phyloP scores from a whole-genome alignment of 2,888 invertebrate species.

The Nasonovia ribisnigri region DNA sequence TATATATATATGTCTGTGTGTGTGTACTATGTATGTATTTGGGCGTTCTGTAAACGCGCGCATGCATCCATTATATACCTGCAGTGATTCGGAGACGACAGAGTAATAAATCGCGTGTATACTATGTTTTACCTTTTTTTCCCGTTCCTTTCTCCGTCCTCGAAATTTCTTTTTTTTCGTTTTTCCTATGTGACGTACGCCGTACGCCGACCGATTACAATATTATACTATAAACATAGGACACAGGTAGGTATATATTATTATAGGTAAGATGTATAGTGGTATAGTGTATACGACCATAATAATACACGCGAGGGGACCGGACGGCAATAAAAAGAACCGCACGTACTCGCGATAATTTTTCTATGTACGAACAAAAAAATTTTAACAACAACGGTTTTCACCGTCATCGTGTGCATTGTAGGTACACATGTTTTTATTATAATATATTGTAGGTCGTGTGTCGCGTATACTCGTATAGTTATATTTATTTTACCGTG shows the following conservation, averaged over 20 bases:
- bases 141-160: conserved; percentile 13
- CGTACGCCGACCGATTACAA: neutral
- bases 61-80: neutral
- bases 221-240: neutral
- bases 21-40: neutral
- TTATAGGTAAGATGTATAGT: neutral
- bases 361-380: conserved; percentile 3
- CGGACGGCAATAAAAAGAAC: neutral
- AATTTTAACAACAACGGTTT: conserved; percentile 30
- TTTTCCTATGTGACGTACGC: conserved; percentile 9
- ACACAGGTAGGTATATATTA: neutral
- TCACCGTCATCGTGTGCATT: neutral
- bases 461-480: neutral
- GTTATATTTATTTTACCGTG: neutral
- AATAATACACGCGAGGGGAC: neutral
- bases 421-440: conserved; percentile 14
- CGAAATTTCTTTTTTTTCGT: conserved; percentile 26
- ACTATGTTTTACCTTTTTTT: conserved; percentile 1
- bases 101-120: conserved; percentile 46
- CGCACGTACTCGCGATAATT: conserved; percentile 33
- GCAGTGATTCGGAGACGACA: conserved; percentile 17
- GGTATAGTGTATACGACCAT: neutral
- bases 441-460: conserved; percentile 10
- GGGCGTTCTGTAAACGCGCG: neutral
- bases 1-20: neutral